Conservation (phyloP, 1,140 invertebrate species). For the Danaus plexippus region DNA sequence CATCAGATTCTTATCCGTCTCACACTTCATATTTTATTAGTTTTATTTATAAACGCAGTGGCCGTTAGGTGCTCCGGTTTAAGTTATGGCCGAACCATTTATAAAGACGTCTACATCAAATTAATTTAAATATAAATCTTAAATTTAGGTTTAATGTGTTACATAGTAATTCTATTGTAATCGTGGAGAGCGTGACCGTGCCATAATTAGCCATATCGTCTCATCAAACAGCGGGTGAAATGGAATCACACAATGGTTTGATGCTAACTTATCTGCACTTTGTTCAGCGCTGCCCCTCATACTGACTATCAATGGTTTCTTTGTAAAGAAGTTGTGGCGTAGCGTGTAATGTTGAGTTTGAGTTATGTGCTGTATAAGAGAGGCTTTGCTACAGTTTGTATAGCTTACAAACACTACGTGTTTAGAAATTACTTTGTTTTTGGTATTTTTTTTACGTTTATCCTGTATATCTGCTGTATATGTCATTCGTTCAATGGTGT, state of each 20-base stretch:
- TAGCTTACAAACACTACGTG: neutral
- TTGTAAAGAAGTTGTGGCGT: no score
- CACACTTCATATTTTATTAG: no score
- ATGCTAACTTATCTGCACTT: conserved; percentile 14
- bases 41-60: no score
- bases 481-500: no score
- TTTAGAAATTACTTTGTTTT: conserved; percentile 6
- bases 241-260: conserved; percentile 26
- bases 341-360: conserved; percentile 15
- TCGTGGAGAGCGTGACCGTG: conserved; percentile 34
- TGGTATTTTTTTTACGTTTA: conserved; percentile 1
- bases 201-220: conserved; percentile 44
- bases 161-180: no score
- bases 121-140: no score
- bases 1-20: no score
- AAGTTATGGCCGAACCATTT: no score
- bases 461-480: no score
- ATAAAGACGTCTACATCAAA: no score
- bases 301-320: no score
- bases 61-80: conserved; percentile 1
- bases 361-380: conserved; percentile 1
- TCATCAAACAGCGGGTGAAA: conserved; percentile 35
- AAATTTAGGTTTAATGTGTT: no score
- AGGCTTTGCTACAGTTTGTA: neutral
- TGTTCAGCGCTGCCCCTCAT: conserved; percentile 9